Evolutionary conservation across 2,888 invertebrate species (phyloP), one percentile per base, ranked within the genome.

Genomic region (Opisthograptis luteolata): DNA sequence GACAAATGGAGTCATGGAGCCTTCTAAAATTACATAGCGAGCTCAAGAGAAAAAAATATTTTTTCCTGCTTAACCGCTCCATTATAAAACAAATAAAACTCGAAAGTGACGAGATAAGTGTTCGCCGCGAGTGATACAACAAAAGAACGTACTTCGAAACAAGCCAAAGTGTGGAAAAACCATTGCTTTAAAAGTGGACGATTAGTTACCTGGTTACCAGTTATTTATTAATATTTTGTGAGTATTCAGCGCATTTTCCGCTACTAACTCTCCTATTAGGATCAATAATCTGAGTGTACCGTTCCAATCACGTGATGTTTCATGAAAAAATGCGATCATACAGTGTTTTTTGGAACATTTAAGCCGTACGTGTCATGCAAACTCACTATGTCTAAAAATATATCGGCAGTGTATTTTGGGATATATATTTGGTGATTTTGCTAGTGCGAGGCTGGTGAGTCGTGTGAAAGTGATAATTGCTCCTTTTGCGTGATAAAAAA

Each of bases 11-110:
- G 81, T 75, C 73, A 81, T 80, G 76, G 78, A 79, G 83, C 80
- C 84, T 79, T 87, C 89, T 91, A 90, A 89, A 86, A 88, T 91
- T 91, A 91, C 90, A 85, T 76, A 70, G 68, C 74, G n/a, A 79
- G 78, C 55, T 31, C 22, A 44, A 42, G 30, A 40, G 70, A 79
- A 71, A 76, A 84, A 83, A 83, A 80, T 74, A 72, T 74, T 79
- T 80, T 81, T 81, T 77, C 71, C 68, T 61, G 43, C 74, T 67
- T 73, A 66, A 70, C 70, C 69, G 78, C 79, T 82, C 73, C 71
- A 75, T 69, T 80, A 78, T 73, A 68, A 68, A 69, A 55, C 60
- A 71, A 70, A 74, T 63, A 66, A 71, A 69, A 66, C 64, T 66
- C 67, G 58, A 76, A 76, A 79, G 81, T 85, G 79, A 68, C 74